A percentile compares a stretch with the other conserved stretches of the same genome.
phyloP scores from a whole-genome alignment of 2,113 vertebrate genomes.

The Bucco capensis region DNA sequence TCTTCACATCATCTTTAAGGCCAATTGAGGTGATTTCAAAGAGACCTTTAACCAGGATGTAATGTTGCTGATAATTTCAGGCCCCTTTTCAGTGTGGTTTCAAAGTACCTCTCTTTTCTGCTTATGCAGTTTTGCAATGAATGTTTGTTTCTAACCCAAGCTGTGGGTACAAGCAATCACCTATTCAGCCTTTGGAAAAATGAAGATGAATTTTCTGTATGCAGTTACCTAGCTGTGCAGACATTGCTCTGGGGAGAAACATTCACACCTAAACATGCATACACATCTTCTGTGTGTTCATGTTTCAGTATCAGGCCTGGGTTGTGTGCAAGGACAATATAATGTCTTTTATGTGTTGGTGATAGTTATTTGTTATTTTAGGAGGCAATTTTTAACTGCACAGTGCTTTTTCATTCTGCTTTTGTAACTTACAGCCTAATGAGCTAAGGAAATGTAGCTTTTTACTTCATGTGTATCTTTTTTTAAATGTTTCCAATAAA shows the following conservation, averaged over 20 bases:
- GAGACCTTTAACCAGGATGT: not conserved
- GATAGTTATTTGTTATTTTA: not conserved
- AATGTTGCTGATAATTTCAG: not conserved
- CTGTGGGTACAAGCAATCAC: not conserved
- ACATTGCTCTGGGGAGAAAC: not conserved
- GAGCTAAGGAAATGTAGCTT: not conserved
- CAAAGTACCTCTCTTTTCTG: not conserved
- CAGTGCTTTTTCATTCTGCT: not conserved
- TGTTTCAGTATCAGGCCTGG: not conserved
- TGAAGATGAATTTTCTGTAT: not conserved
- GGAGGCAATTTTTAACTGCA: not conserved
- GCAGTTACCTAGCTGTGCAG: not conserved
- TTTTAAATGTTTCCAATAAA: constrained; percentile 35
- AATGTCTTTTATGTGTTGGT: not conserved
- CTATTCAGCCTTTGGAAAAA: not conserved
- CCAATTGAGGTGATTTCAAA: not conserved
- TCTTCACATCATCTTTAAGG: not conserved
- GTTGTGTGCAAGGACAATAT: not conserved
- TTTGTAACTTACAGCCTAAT: not conserved
- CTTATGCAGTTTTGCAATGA: not conserved
- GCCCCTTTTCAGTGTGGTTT: not conserved
- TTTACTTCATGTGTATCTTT: not conserved
- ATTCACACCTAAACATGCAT: not conserved
- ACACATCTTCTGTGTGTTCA: not conserved
- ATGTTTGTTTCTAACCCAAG: not conserved